Conservation (phyloP, 2,113 vertebrate species). For the Xiphorhynchus elegans region DNA sequence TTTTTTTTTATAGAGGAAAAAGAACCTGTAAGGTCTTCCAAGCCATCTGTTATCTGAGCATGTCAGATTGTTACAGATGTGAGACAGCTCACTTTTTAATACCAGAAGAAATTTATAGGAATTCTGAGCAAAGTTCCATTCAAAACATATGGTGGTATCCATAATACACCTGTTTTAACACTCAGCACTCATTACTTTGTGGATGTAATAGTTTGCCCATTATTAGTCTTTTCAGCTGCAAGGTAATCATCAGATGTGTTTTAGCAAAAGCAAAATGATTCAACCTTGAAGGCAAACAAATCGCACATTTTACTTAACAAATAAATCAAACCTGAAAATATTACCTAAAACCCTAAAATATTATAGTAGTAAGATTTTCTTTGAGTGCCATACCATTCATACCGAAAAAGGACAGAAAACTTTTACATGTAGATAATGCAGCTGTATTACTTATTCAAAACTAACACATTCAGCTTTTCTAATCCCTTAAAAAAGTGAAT, state of each 20-base stretch:
- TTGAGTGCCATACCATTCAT: background rate
- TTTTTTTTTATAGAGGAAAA: slow-evolving; percentile 1
- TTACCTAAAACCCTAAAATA: background rate
- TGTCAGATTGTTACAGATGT: slow-evolving; percentile 38
- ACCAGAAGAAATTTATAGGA: slow-evolving; percentile 46
- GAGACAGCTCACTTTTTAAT: slow-evolving; percentile 59
- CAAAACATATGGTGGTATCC: slow-evolving; percentile 42
- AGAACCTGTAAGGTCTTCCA: background rate
- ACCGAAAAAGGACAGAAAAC: background rate
- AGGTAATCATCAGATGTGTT: background rate
- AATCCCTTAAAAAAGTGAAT: background rate
- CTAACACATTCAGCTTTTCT: background rate
- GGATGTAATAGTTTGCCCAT: background rate
- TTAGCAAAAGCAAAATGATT: background rate
- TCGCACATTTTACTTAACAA: background rate
- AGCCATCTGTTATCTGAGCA: slow-evolving; percentile 54
- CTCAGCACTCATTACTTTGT: background rate
- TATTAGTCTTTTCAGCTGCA: background rate
- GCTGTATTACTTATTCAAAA: background rate
- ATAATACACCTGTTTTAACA: background rate
- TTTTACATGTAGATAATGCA: background rate
- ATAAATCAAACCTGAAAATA: background rate
- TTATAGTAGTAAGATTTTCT: background rate
- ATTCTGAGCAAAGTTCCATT: slow-evolving; percentile 21
- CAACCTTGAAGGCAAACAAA: background rate